phyloP scores from a whole-genome alignment of 1,140 invertebrate genomes.

The Aphelinus atriplicis region DNA sequence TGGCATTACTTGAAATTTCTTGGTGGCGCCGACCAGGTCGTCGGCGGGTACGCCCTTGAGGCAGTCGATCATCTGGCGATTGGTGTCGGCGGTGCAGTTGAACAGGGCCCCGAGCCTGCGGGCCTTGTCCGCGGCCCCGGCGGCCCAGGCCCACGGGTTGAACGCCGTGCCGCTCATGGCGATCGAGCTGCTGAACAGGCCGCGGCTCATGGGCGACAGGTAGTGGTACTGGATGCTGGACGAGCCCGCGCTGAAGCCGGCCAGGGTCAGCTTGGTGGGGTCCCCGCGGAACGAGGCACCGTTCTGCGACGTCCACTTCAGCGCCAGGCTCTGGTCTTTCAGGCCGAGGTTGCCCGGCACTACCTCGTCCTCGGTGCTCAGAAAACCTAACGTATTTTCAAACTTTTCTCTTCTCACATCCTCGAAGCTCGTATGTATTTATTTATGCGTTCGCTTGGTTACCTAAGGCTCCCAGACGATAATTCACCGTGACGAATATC shows the following conservation, averaged over 20 bases:
- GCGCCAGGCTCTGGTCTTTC: constrained; percentile 29
- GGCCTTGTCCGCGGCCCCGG: constrained; percentile 70
- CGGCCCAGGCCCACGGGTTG: constrained; percentile 73
- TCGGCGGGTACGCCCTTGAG: constrained; percentile 70
- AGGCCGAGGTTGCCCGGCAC: constrained; percentile 29
- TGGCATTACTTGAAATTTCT: not conserved
- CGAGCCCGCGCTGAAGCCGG: constrained; percentile 25
- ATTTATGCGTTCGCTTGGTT: not conserved
- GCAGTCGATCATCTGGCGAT: constrained; percentile 71
- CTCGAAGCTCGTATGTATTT: too few species aligned
- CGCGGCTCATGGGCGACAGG: constrained; percentile 17
- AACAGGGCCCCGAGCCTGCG: constrained; percentile 70
- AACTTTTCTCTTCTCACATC: too few species aligned
- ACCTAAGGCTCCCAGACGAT: constrained; percentile 71
- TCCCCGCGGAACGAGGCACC: constrained; percentile 27
- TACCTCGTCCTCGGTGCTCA: constrained; percentile 10
- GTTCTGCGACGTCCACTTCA: constrained; percentile 28
- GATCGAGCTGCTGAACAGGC: constrained; percentile 66
- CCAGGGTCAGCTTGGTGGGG: constrained; percentile 5
- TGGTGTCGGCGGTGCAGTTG: constrained; percentile 70
- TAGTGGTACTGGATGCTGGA: constrained; percentile 23
- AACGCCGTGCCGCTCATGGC: constrained; percentile 78
- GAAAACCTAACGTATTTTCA: constrained; percentile 55
- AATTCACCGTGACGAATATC: constrained; percentile 71
- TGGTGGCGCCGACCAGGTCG: constrained; percentile 55